These are phyloP conservation scores for Musca vetustissima DNA, from an alignment of 1,140 invertebrate genomes.

Conservation along the genomic window DNA sequence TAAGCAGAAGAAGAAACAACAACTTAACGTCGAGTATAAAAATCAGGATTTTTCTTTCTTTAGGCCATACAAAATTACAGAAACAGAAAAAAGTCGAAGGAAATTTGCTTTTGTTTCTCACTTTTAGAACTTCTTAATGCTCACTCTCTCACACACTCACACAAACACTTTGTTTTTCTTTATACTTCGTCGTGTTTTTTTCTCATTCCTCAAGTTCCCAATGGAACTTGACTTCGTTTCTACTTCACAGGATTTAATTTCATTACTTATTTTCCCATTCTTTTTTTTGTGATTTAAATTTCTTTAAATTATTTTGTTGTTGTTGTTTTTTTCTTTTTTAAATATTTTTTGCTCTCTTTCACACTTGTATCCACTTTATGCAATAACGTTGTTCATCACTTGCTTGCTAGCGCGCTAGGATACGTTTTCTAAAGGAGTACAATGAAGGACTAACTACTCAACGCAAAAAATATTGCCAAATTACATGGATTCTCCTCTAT, in stretches of 20 bases:
- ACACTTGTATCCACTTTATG: not conserved
- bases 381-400: not conserved
- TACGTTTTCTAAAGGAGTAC: conserved; percentile 26
- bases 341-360: not conserved
- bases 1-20: conserved; percentile 4
- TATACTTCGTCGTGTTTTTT: too few relatives aligned
- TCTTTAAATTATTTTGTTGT: not conserved
- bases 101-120: too few relatives aligned
- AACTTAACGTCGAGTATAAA: not conserved
- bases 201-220: too few relatives aligned
- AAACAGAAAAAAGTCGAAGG: too few relatives aligned
- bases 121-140: too few relatives aligned
- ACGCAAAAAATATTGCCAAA: conserved; percentile 15
- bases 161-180: too few relatives aligned
- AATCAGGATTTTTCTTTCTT: not conserved
- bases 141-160: too few relatives aligned
- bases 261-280: not conserved
- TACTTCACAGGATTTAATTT: not conserved
- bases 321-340: not conserved
- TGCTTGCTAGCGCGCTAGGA: conserved; percentile 15
- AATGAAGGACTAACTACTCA: conserved; percentile 29
- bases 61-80: too few relatives aligned
- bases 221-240: not conserved
- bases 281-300: not conserved
- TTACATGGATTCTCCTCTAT: conserved; percentile 10